phyloP scores from a whole-genome alignment of 37 sponge, comb jelly and placozoan species.

The Cliona cf. orientalis region DNA sequence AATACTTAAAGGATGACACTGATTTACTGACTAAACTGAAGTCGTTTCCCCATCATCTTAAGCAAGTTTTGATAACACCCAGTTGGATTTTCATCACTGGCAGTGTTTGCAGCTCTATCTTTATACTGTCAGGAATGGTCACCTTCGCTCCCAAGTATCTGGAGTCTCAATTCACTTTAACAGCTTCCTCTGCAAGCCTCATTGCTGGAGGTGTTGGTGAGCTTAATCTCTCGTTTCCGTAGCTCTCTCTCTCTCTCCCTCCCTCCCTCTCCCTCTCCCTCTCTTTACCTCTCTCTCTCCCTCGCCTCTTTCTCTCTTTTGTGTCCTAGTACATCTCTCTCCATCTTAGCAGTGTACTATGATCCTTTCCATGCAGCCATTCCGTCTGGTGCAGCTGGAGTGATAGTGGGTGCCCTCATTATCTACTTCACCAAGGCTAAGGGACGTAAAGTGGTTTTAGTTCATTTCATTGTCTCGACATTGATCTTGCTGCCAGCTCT shows the following conservation, averaged over 20 bases:
- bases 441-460: not conserved
- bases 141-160: slow-evolving; percentile 71
- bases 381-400: slow-evolving; percentile 1
- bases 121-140: slow-evolving; percentile 49
- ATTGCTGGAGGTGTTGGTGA: slow-evolving; percentile 39
- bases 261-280: not conserved
- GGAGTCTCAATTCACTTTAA: slow-evolving; percentile 64
- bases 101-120: slow-evolving; percentile 11
- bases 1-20: not conserved
- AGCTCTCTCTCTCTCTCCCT: not conserved
- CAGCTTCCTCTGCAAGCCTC: slow-evolving; percentile 35
- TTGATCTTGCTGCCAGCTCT: slow-evolving; percentile 8
- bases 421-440: slow-evolving; percentile 25
- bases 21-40: not conserved
- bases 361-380: slow-evolving; percentile 5
- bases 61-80: slow-evolving; percentile 14
- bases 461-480: not conserved
- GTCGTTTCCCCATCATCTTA: not conserved
- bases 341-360: not conserved
- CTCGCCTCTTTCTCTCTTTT: not conserved
- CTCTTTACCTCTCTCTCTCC: not conserved
- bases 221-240: not conserved
- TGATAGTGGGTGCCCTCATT: slow-evolving; percentile 3
- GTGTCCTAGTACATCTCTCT: not conserved
- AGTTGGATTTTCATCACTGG: slow-evolving; percentile 47